Conservation (phyloP, 2,888 invertebrate genomes). For the Epinotia nisella region DNA sequence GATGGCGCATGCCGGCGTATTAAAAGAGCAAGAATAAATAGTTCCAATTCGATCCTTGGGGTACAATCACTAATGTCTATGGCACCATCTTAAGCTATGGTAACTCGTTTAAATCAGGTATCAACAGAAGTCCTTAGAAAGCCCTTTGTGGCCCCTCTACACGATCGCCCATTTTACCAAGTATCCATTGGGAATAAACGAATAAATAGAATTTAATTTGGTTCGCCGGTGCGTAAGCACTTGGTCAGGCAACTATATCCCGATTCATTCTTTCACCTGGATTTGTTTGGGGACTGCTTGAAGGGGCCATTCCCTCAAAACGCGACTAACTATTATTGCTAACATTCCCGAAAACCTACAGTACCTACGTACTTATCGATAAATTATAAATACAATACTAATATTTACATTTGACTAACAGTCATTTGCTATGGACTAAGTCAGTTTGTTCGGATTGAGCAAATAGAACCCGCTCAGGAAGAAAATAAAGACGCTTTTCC, state of each 20-base stretch:
- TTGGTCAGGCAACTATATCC: not conserved
- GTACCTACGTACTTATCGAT: slow-evolving; percentile 62
- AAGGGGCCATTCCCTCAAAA: slow-evolving; percentile 55
- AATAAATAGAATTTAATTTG: not conserved
- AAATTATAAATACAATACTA: slow-evolving; percentile 76
- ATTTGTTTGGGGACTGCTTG: slow-evolving; percentile 3
- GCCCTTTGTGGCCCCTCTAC: slow-evolving; percentile 18
- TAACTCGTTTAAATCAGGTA: slow-evolving; percentile 77
- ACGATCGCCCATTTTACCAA: slow-evolving; percentile 9
- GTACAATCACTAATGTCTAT: slow-evolving; percentile 68
- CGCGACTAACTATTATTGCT: slow-evolving; percentile 79
- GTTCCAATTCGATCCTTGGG: slow-evolving; percentile 43
- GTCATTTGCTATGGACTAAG: slow-evolving; percentile 67
- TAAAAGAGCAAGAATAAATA: slow-evolving; percentile 42
- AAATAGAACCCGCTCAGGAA: slow-evolving; percentile 47
- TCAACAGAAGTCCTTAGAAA: slow-evolving; percentile 46
- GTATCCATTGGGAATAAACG: not conserved
- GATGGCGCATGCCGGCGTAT: slow-evolving; percentile 39
- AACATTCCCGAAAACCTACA: slow-evolving; percentile 71
- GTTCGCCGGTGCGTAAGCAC: not conserved
- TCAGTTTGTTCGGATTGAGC: slow-evolving; percentile 59
- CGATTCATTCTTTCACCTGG: not conserved
- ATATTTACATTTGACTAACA: slow-evolving; percentile 81
- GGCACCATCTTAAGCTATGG: slow-evolving; percentile 82
- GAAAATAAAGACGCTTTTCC: slow-evolving; percentile 40